Base-by-base conservation (phyloP, 2,888 invertebrate genomes). In the Byasa hedistus region DNA sequence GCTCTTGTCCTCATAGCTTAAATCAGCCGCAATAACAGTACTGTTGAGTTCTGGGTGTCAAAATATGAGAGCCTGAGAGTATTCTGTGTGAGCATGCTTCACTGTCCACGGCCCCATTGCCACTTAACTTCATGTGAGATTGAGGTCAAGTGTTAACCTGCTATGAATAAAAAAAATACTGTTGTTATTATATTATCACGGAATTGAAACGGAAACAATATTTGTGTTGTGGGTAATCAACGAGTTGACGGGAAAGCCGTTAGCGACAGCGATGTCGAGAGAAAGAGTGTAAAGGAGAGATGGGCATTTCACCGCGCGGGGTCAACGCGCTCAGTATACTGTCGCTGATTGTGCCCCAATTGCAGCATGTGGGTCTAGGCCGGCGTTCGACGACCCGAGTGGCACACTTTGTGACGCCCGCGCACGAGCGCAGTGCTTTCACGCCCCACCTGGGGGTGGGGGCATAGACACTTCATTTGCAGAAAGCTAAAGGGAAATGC, bases 271-370 rank as follows among this genome's bases (percentile, higher is more conserved):
- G 76, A 79, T 76, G 81, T 85, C 81, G 88, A 89, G 87, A 87
- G 90, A 91, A 89, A 91, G 90, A 91, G 91, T 89, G 88, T 88
- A 81, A 87, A 88, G 81, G 82, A 86, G 89, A 89, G 89, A 88
- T 88, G 87, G 83, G 85, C 89, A 91, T 91, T 91, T 91, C 91
- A 86, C 91, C 87, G 87, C 80, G 83, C 83, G 86, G 85, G 90
- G 91, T 91, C 91, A 89, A 87, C 82, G 91, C 84, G 84, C 91
- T 84, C 82, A 81, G 81, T 83, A 81, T 88, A 91, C 91, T 92
- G 86, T 92, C 92, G 86, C 91, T 91, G 90, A 91, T 92, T 91
- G 86, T 90, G 90, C 79, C 91, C 92, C 89, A 91, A 92, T 92
- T 91, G 86, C 81, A 76, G 75, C 83, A 92, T 85, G 90, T 92